phyloP scores from a whole-genome alignment of 2,113 vertebrate species.

The Chaenocephalus aceratus region DNA sequence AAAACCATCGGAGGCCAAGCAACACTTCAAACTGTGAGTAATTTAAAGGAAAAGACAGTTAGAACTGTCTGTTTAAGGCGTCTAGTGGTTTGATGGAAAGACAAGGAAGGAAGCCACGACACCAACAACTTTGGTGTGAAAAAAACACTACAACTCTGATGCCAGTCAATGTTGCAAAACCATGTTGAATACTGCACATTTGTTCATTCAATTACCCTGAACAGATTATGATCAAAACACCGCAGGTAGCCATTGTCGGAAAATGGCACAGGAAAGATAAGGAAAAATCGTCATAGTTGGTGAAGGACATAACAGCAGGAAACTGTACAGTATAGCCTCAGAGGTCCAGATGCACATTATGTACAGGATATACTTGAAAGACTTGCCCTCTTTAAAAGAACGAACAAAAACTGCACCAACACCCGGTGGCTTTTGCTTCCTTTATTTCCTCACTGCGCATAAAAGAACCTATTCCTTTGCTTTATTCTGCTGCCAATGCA shows the following conservation, averaged over 20 bases:
- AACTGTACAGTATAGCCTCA: conserved; percentile 15
- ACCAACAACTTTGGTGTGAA: too few species aligned
- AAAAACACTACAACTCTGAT: background rate
- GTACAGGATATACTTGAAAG: conserved; percentile 36
- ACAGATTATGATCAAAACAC: background rate
- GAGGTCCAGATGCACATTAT: conserved; percentile 26
- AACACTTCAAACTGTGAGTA: too few species aligned
- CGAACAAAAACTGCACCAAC: background rate
- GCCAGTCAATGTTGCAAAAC: background rate
- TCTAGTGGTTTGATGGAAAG: too few species aligned
- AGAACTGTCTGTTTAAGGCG: too few species aligned
- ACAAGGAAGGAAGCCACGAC: too few species aligned
- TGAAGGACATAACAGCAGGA: conserved; percentile 39
- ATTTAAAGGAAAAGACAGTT: too few species aligned
- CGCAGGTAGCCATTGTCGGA: background rate
- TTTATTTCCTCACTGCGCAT: background rate
- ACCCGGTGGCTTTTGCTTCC: background rate
- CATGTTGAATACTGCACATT: background rate
- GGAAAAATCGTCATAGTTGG: background rate
- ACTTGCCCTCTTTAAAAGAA: background rate
- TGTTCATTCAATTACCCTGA: background rate
- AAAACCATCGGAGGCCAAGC: too few species aligned
- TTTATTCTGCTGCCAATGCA: background rate
- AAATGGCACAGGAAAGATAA: conserved; percentile 18
- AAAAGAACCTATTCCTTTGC: background rate